Evolutionary conservation across 2,797 vertebrate species (phyloP), one percentile per base, ranked within the genome.

Genomic region (Ambastaia sidthimunki): DNA sequence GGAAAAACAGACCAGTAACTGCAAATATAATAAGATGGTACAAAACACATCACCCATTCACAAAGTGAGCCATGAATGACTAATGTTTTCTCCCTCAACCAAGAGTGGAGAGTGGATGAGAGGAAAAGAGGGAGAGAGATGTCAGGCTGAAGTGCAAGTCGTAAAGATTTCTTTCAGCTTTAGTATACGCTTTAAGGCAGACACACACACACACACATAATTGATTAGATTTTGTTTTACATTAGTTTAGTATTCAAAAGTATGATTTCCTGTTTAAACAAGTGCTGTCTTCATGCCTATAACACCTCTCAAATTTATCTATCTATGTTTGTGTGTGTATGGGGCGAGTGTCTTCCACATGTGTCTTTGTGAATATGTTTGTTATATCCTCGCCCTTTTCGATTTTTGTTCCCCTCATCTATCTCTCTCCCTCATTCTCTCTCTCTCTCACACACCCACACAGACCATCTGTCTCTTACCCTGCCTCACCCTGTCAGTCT

Each of bases 401-500:
- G 9, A 31, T 62, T 71, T 62, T 47, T 25, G 52, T 79, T 65
- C 47, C 31, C 67, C 21, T 63, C 31, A 41, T 37, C 19, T 28
- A 13, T 76, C 9, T 11, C 63, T 54, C 63, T 74, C 59, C 31
- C 48, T 34, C n/a, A n/a, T n/a, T n/a, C n/a, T n/a, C n/a, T n/a
- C n/a, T n/a, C n/a, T n/a, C n/a, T n/a, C n/a, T n/a, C 34, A 37
- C 34, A 37, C 34, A 7, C 63, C 25, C 63, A 69, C 65, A 34
- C 41, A 48, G 19, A 21, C 66, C 9, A 6, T 74, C 65, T 62
- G 48, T 62, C 57, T 66, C 55, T 65, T 59, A 66, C 80, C 62
- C 50, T 78, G 71, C 44, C 52, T 75, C 65, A 68, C 19, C 65
- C 55, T 73, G 60, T 67, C 68, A 67, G 34, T 77, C 31, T 50